Base-by-base conservation (phyloP, 2,113 vertebrate species). In the Pachycephala philippinensis region DNA sequence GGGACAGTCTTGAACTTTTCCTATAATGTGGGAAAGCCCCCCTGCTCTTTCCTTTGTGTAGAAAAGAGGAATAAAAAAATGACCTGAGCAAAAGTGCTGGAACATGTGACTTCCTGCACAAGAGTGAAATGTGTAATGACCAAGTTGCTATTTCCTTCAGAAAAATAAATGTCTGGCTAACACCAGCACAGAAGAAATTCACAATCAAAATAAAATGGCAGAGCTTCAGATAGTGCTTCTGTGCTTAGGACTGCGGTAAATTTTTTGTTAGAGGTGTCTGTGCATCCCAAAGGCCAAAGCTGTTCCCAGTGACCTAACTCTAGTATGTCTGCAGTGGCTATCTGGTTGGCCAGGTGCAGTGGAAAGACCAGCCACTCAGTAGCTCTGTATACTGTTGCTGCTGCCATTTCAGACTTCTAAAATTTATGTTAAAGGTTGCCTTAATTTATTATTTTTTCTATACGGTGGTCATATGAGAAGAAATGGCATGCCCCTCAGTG, bases 321-420 rank as follows among this genome's bases (percentile, higher is more conserved):
- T 10, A 0, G 0, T 53, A n/a, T 16, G 42, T 33, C 42, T 57
- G 33, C 3, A 1, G 30, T 13, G 5, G 37, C 8, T 59, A 21
- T 71, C 69, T 45, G 23, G 72, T 37, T 90, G 87, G 1, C 3
- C 45, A 85, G 15, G 35, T 78, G 9, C 35, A 60, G 30, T 33
- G 39, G 39, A 65, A 92, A 66, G 22, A 39, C 60, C 39, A 89
- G 19, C 7, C 60, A 80, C 27, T 45, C n/a, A 84, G 24, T 39
- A 64, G n/a, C 60, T 81, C 15, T 64, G 23, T 11, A 47, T 3
- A 31, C 42, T 93, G 49, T 12, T 96, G 35, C 13, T 63, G 13
- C 30, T 86, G 35, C 8, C 30, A 60, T 35, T 63, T 80, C 65
- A 78, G 18, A 24, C 64, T 74, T 75, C 31, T 2, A 47, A 91